Conservation (phyloP, 2,888 invertebrate species). For the Bruchidius siliquastri region DNA sequence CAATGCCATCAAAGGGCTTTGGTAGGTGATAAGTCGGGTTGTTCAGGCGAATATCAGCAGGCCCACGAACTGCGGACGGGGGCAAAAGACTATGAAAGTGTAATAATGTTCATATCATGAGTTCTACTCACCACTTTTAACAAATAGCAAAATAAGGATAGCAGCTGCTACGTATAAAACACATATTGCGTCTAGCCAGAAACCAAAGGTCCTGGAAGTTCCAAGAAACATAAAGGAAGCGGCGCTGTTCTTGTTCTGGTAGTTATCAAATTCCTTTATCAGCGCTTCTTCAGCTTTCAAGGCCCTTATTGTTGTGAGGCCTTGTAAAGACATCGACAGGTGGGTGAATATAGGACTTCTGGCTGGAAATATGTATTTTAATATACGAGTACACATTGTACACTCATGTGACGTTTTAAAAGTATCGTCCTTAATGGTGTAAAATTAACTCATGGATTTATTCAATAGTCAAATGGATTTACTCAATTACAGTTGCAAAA, state of each 20-base stretch:
- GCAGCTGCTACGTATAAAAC: constrained; percentile 61
- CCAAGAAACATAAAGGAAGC: constrained; percentile 65
- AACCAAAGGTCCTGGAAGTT: constrained; percentile 64
- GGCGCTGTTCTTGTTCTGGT: constrained; percentile 63
- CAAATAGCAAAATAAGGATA: constrained; percentile 58
- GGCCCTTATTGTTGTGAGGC: constrained; percentile 70
- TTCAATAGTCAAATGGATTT: no score
- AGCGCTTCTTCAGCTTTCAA: constrained; percentile 61
- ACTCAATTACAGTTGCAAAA: no score
- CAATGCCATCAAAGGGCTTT: no score
- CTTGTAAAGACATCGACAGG: constrained; percentile 68
- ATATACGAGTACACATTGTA: neutral
- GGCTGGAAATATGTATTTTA: constrained; percentile 48
- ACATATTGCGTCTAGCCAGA: constrained; percentile 65
- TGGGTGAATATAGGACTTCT: constrained; percentile 75
- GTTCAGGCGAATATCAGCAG: no score
- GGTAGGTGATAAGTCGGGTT: no score
- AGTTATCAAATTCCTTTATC: constrained; percentile 57
- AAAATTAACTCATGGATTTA: neutral
- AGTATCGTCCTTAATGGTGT: neutral
- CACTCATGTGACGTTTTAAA: neutral
- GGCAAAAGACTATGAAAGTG: no score
- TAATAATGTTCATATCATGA: no score
- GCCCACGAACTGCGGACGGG: no score
- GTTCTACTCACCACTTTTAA: constrained; percentile 49